A percentile compares a stretch with the other conserved stretches of the same genome.
phyloP scores from a whole-genome alignment of 2,113 vertebrate genomes.

The Taurulus bubalis region DNA sequence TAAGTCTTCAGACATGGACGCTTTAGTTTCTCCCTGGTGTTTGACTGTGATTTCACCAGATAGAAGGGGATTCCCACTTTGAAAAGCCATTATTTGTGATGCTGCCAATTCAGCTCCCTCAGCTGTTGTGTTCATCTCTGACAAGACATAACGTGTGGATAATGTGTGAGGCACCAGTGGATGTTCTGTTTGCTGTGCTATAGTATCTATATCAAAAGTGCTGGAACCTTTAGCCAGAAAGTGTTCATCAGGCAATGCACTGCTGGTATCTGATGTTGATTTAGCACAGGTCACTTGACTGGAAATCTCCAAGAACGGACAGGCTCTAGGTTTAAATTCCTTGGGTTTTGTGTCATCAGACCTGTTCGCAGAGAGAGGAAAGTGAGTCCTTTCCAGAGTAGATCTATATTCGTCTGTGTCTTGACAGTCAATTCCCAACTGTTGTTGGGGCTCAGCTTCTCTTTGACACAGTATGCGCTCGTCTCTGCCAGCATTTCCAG shows the following conservation, averaged over 20 bases:
- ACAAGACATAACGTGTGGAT: background rate
- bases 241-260: background rate
- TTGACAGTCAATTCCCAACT: conserved; percentile 53
- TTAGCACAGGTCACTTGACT: background rate
- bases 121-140: conserved; percentile 13
- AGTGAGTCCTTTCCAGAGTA: conserved; percentile 12
- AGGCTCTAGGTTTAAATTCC: background rate
- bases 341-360: conserved; percentile 6
- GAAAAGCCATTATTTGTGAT: background rate
- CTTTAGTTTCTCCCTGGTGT: background rate
- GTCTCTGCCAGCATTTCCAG: conserved; percentile 53
- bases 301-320: conserved; percentile 4
- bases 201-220: conserved; percentile 2
- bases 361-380: conserved; percentile 3
- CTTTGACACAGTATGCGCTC: conserved; percentile 46
- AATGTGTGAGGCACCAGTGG: background rate
- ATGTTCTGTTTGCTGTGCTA: background rate
- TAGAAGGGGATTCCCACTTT: background rate
- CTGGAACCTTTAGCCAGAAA: background rate
- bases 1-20: conserved; percentile 25
- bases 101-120: background rate
- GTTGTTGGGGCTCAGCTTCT: conserved; percentile 58
- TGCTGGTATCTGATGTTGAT: background rate
- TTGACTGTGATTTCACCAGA: conserved; percentile 10
- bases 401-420: conserved; percentile 25